Evolutionary conservation across 2,888 invertebrate species (phyloP), one percentile per base, ranked within the genome.

Genomic region (Spodoptera exigua): DNA sequence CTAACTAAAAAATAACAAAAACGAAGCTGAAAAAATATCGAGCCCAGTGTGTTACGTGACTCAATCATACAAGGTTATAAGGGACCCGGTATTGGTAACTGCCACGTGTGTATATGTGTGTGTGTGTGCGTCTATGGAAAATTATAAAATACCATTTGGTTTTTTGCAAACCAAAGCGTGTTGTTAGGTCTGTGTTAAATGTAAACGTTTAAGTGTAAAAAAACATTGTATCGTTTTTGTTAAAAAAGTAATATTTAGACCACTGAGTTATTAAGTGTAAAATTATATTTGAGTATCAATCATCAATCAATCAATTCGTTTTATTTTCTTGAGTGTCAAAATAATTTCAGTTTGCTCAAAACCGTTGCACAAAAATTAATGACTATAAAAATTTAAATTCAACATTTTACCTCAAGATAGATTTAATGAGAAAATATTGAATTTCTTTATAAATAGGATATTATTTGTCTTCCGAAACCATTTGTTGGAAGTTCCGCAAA

Each of bases 21-120:
- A 85, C 81, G 4, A 35, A 48, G 55, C 57, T 27, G 18, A 70
- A 68, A 63, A 60, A 61, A 60, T 51, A 60, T 81, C 70, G 59
- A 69, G 65, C 74, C 73, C 59, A 77, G 59, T 73, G n/a, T 36
- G 58, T 77, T 87, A 88, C 85, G 87, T 88, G 86, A 83, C 82
- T 84, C 81, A 85, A 84, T 84, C 78, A 77, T 75, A 81, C 79
- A 85, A 84, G 79, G 80, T 82, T 83, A 69, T 72, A 85, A 85
- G 81, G 84, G 78, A 81, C 77, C 76, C 67, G 79, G 79, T 77
- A 79, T 85, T 81, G 84, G 83, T 87, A 84, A 83, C 81, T 76
- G 84, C 84, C 87, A 83, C 80, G 72, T 77, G 76, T 72, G 68
- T 72, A 44, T 71, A 39, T 65, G 49, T 68, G 58, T 70, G 65